Evolutionary conservation across 2,797 vertebrate genomes (phyloP), one percentile per base, ranked within the genome.

Genomic region (Gallirallus australis): DNA sequence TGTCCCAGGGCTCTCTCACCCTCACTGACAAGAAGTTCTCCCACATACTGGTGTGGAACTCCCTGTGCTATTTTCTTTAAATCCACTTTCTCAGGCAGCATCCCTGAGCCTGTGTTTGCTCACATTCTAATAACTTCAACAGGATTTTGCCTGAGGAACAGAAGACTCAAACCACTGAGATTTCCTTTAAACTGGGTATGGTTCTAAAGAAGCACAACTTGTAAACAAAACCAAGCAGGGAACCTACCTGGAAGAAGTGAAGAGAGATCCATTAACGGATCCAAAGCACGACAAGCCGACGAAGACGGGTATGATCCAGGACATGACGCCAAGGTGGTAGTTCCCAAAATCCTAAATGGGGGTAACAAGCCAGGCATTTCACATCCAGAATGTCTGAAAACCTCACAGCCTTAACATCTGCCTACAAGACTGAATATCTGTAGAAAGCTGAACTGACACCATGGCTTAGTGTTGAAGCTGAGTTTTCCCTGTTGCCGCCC

Each of bases 241-340:
- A 95, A 73, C 68, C 88, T 98, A 99, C 99, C 99, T 98, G 82
- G 99, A 99, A 9, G 99, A 99, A 1, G 99, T 99, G 97, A 99
- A 99, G 76, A 99, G 98, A 11, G 99, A 99, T 12, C 99, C 99
- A 3, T 99, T 99, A 82, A 99, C 99, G 0, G 99, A 99, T 19
- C 99, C 99, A 6, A 99, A 99, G 97, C 99, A 99, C 3, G 99
- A 99, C 52, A 99, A 97, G 12, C 99, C 99, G 20, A 99, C 99
- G 42, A 99, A 99, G 91, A 99, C 99, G 0, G 99, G 99, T 90
- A 99, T 99, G 97, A 99, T 99, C 99, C 99, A 99, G 11, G 99
- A 97, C 99, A 99, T 99, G 54, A 99, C 97, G 0, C 99, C 99
- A 50, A 99, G 97, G 98, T 99, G 98, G 50, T 94, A 90, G 94